Percentiles rank a stretch among this genome's conserved stretches.
Evolutionary conservation across 1,140 invertebrate genomes (phyloP).

Genomic region (Aleiodes sp.): DNA sequence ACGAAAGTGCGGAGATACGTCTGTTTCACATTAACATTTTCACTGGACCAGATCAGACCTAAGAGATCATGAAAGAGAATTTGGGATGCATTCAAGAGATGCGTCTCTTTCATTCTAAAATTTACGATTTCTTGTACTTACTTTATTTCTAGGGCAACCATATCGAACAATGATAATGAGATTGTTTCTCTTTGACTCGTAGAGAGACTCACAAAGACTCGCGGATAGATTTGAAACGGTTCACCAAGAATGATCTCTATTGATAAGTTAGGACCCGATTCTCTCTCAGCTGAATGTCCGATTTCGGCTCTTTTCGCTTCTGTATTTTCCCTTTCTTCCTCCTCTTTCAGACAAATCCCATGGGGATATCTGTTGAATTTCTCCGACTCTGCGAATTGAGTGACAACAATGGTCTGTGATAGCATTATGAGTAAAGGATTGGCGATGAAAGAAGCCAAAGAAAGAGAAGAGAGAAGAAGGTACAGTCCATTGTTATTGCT

Average conservation of each 20-base stretch:
- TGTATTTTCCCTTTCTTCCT: not conserved
- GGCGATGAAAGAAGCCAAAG: slow-evolving; percentile 25
- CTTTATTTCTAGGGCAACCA: too few relatives aligned
- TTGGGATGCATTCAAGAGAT: too few relatives aligned
- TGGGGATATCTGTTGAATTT: not conserved
- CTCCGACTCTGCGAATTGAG: not conserved
- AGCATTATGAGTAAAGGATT: slow-evolving; percentile 26
- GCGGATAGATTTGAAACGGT: not conserved
- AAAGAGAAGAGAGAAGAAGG: not conserved
- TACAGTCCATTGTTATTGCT: not conserved
- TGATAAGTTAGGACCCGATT: not conserved
- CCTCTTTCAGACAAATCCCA: not conserved
- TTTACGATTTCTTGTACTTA: too few relatives aligned
- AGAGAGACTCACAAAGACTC: not conserved
- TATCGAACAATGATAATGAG: too few relatives aligned
- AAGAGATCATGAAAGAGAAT: not conserved
- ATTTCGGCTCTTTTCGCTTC: not conserved
- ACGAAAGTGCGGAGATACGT: too few relatives aligned
- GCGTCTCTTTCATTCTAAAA: too few relatives aligned
- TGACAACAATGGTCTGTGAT: slow-evolving; percentile 20
- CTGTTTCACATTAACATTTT: too few relatives aligned
- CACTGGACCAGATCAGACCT: too few relatives aligned
- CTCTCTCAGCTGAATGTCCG: not conserved
- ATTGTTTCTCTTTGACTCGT: not conserved
- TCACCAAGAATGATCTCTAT: not conserved